Percentiles rank a stretch among this genome's conserved stretches.
phyloP scores from a whole-genome alignment of 2,113 vertebrate genomes.

The Ictalurus punctatus region DNA sequence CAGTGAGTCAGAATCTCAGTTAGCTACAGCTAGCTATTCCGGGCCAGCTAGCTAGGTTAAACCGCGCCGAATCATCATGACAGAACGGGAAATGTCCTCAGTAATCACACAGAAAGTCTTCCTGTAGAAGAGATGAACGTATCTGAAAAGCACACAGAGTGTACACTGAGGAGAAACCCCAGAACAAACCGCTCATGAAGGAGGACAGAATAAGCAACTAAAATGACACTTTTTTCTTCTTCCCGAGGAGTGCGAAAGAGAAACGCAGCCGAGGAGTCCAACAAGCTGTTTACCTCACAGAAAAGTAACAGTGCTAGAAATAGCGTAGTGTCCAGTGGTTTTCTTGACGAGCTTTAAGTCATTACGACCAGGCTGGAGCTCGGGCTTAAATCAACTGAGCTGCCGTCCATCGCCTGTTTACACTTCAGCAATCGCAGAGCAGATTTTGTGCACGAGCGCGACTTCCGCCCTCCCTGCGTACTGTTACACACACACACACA shows the following conservation, averaged over 20 bases:
- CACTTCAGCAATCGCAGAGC: neutral
- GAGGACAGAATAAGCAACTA: neutral
- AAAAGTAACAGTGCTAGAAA: neutral
- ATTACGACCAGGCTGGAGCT: neutral
- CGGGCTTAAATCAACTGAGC: neutral
- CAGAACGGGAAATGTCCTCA: neutral
- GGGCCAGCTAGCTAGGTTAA: constrained; percentile 11
- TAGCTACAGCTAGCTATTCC: constrained; percentile 5
- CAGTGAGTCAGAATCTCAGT: neutral
- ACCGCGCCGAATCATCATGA: constrained; percentile 46
- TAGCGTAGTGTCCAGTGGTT: neutral
- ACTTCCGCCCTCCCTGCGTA: constrained; percentile 7
- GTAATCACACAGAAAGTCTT: neutral
- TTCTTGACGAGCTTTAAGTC: neutral
- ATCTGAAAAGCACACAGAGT: neutral
- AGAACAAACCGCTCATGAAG: neutral
- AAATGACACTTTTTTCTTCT: neutral
- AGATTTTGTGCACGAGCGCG: constrained; percentile 1
- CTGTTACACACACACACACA: neutral
- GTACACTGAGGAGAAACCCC: neutral
- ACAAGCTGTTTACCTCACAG: neutral
- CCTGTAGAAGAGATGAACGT: neutral
- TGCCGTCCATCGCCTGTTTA: neutral
- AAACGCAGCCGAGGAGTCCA: neutral
- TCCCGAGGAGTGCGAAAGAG: neutral